Evolutionary conservation across 1,140 invertebrate species (phyloP).

Genomic region (Amyelois transitella): DNA sequence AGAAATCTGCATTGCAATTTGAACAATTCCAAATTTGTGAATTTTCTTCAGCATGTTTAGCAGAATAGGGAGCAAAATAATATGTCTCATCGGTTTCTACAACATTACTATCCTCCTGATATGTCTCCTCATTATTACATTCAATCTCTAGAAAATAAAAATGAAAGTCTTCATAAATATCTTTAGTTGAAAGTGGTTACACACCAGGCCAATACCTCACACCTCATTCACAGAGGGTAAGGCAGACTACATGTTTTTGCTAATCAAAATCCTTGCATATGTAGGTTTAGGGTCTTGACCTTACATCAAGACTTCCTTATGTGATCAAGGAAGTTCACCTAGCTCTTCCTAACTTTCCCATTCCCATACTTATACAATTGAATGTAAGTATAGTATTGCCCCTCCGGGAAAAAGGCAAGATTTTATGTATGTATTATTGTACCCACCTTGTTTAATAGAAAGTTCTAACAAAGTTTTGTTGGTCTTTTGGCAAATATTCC

Average conservation of each 20-base stretch:
- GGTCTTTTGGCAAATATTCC: constrained; percentile 50
- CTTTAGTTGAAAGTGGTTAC: too few relatives aligned
- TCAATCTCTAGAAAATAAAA: not conserved
- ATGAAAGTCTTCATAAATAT: constrained; percentile 12
- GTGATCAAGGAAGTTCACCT: too few relatives aligned
- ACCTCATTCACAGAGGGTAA: too few relatives aligned
- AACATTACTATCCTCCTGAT: not conserved
- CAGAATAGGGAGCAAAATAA: constrained; percentile 37
- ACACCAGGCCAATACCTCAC: too few relatives aligned
- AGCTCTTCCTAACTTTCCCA: constrained; percentile 2
- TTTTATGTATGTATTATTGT: not conserved
- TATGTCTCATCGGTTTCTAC: constrained; percentile 31
- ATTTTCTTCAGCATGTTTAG: constrained; percentile 39
- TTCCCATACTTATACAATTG: constrained; percentile 17
- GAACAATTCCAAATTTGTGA: constrained; percentile 41
- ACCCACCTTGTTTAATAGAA: constrained; percentile 45
- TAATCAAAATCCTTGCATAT: too few relatives aligned
- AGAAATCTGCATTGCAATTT: constrained; percentile 42
- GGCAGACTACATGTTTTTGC: too few relatives aligned
- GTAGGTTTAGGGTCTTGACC: too few relatives aligned
- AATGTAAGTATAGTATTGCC: constrained; percentile 1
- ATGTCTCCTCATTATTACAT: not conserved
- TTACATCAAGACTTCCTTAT: too few relatives aligned
- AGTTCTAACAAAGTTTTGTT: constrained; percentile 35
- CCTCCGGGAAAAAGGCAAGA: too few relatives aligned